A percentile compares a stretch with the other conserved stretches of the same genome.
Conservation (phyloP, 2,797 vertebrate genomes). For the Neosilurus hyrtlii region DNA sequence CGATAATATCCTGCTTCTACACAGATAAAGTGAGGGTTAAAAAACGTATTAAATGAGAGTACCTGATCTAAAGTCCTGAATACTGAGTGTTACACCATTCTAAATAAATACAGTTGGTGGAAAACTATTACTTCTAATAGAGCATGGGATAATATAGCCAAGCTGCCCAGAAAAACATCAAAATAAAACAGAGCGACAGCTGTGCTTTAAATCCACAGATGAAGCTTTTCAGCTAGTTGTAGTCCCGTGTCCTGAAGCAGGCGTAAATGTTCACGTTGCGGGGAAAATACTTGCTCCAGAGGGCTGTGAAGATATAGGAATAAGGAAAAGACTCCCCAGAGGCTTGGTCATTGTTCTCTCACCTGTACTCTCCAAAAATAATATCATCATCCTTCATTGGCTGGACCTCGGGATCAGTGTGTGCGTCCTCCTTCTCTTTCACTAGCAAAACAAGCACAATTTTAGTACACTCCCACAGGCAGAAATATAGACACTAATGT, state of each 20-base stretch:
- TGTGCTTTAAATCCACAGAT: conserved; percentile 38
- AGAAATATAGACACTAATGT: not conserved
- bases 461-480: not conserved
- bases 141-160: conserved; percentile 16
- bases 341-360: conserved; percentile 69
- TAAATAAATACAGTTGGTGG: conserved; percentile 1
- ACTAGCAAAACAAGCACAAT: conserved; percentile 71
- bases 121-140: conserved; percentile 17
- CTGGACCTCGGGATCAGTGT: conserved; percentile 96
- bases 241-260: conserved; percentile 49
- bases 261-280: conserved; percentile 26
- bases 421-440: conserved; percentile 98
- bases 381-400: conserved; percentile 99
- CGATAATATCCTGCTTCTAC: not conserved
- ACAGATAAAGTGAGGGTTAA: not conserved
- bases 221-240: conserved; percentile 22
- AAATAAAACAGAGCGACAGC: not conserved
- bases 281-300: conserved; percentile 53
- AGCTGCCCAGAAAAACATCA: conserved; percentile 8
- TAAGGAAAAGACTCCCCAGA: conserved; percentile 55
- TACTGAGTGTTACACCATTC: conserved; percentile 21
- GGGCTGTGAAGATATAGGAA: conserved; percentile 46
- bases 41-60: conserved; percentile 7
- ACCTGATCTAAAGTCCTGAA: conserved; percentile 46
- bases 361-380: conserved; percentile 99